Evolutionary conservation across 2,113 vertebrate genomes (phyloP).

Genomic region (Pituophis catenifer): DNA sequence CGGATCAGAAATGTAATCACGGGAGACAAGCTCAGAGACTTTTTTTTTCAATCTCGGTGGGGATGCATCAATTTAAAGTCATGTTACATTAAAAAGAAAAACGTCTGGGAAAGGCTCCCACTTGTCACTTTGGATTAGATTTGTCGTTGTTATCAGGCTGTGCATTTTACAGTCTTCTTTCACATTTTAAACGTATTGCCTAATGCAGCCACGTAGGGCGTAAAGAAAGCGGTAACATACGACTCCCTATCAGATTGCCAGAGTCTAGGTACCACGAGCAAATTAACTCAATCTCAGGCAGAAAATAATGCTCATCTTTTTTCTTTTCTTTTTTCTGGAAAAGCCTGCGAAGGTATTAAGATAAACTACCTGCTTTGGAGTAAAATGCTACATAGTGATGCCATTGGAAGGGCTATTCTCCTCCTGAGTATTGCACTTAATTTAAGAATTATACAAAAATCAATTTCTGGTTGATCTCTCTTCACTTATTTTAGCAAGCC

Average conservation of each 20-base stretch:
- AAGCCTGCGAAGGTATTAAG: conserved; percentile 57
- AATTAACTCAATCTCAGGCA: conserved; percentile 49
- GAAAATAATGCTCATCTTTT: not conserved
- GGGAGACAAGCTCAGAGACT: conserved; percentile 80
- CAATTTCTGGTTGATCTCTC: conserved; percentile 46
- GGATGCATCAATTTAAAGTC: conserved; percentile 80
- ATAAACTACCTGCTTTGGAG: conserved; percentile 49
- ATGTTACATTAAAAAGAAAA: conserved; percentile 82
- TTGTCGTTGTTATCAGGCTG: conserved; percentile 77
- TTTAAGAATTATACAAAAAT: conserved; percentile 57
- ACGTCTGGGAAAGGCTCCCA: conserved; percentile 70
- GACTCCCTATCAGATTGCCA: conserved; percentile 50
- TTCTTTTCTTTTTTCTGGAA: conserved; percentile 9
- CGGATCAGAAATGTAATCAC: conserved; percentile 82
- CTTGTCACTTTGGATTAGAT: conserved; percentile 81
- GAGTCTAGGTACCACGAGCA: conserved; percentile 54
- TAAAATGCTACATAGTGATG: conserved; percentile 30
- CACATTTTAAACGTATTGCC: conserved; percentile 73
- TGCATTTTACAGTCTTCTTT: conserved; percentile 69
- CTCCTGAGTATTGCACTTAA: conserved; percentile 39
- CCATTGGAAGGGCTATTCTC: not conserved
- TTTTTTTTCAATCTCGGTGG: conserved; percentile 82
- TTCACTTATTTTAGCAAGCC: conserved; percentile 20
- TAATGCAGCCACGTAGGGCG: conserved; percentile 53
- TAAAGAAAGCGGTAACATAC: conserved; percentile 50